Evolutionary conservation across 1,140 invertebrate species (phyloP).

Genomic region (Temnothorax curvispinosus): DNA sequence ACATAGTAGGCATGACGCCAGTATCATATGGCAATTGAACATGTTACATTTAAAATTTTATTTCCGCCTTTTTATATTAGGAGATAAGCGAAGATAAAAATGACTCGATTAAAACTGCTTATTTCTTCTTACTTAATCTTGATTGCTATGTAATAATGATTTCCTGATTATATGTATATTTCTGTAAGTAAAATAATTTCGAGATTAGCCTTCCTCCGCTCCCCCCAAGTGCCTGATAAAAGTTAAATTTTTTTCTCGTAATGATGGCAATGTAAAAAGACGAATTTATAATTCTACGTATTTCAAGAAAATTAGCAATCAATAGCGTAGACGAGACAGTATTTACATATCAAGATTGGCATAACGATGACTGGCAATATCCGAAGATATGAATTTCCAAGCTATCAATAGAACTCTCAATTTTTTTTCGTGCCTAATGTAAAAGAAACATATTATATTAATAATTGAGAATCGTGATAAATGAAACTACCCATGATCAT

Average conservation of each 20-base stretch:
- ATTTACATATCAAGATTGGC: slow-evolving; percentile 24
- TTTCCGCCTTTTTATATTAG: not conserved
- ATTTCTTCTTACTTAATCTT: not conserved
- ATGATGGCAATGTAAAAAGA: not conserved
- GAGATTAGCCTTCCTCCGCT: not conserved
- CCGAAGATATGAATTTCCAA: not conserved
- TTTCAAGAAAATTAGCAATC: slow-evolving; percentile 10
- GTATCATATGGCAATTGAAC: not conserved
- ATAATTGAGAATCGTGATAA: not conserved
- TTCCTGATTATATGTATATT: not conserved
- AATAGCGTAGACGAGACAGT: not conserved
- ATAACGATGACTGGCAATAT: not conserved
- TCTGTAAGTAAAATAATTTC: not conserved
- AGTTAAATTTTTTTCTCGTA: not conserved
- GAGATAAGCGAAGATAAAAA: not conserved
- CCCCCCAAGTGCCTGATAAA: not conserved
- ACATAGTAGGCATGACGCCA: not conserved
- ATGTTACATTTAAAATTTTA: not conserved
- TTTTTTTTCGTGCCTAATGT: not conserved
- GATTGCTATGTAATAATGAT: not conserved
- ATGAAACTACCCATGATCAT: not conserved
- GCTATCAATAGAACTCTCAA: not conserved
- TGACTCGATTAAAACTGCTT: not conserved
- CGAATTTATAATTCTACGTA: not conserved
- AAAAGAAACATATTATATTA: not conserved